Conservation (phyloP, 1,140 invertebrate species). For the Drosophila melanica region DNA sequence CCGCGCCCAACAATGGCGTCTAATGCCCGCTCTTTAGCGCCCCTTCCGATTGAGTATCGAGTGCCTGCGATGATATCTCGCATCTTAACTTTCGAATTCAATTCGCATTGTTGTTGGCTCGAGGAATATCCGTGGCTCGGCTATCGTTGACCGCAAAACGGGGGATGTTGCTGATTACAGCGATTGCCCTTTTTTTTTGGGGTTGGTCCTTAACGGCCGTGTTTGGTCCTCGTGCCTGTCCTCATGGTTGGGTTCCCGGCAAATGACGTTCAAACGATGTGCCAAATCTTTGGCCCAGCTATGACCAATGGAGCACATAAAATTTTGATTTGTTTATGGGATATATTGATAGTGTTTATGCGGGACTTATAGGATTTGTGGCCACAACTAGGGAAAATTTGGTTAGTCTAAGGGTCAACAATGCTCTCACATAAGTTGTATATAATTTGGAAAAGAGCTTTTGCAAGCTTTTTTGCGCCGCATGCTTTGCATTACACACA, state of each 20-base stretch:
- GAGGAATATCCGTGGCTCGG: background rate
- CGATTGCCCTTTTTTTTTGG: constrained; percentile 52
- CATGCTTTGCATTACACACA: background rate
- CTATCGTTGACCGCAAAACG: constrained; percentile 42
- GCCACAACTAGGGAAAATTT: constrained; percentile 9
- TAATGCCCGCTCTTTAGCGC: background rate
- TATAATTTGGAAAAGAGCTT: constrained; percentile 2
- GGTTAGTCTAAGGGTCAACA: constrained; percentile 7
- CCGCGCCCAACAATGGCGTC: constrained; percentile 16
- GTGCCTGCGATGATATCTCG: constrained; percentile 43
- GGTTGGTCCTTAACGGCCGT: constrained; percentile 48
- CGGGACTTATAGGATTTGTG: constrained; percentile 18
- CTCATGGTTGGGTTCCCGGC: constrained; percentile 40
- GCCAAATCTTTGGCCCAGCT: constrained; percentile 59
- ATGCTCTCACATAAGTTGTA: background rate
- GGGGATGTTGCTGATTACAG: constrained; percentile 37
- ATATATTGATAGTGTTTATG: constrained; percentile 24
- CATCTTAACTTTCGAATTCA: constrained; percentile 62
- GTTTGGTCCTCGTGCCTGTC: background rate
- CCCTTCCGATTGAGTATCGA: constrained; percentile 7
- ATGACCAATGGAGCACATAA: constrained; percentile 51
- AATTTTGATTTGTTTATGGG: constrained; percentile 39
- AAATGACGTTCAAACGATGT: constrained; percentile 70
- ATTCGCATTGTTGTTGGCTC: constrained; percentile 57
- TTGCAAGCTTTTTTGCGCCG: constrained; percentile 7